phyloP scores from a whole-genome alignment of 2,888 invertebrate genomes.

The Serrognathus titanus region DNA sequence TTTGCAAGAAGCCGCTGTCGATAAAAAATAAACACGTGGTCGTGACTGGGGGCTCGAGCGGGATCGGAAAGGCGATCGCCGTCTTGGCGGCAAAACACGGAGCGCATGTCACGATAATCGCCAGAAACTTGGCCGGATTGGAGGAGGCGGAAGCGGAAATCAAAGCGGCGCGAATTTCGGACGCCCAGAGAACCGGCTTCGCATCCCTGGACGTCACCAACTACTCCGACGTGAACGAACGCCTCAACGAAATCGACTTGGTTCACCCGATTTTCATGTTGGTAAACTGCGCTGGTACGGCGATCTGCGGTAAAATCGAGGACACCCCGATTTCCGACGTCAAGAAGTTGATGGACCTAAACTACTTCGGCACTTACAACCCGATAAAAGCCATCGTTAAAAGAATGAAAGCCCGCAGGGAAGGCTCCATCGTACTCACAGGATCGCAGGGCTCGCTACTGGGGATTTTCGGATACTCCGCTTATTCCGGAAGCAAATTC shows the following conservation, averaged over 20 bases:
- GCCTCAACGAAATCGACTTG: constrained; percentile 60
- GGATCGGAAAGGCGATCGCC: constrained; percentile 87
- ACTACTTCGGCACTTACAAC: constrained; percentile 83
- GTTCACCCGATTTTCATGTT: constrained; percentile 84
- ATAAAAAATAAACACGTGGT: constrained; percentile 59
- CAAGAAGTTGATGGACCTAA: constrained; percentile 78
- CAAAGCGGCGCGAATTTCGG: constrained; percentile 47
- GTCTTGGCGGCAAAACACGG: constrained; percentile 73
- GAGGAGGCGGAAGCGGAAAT: constrained; percentile 62
- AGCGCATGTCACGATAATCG: constrained; percentile 87
- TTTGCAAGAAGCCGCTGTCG: background rate
- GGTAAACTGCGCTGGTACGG: constrained; percentile 90
- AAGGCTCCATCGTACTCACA: constrained; percentile 83
- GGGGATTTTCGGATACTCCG: constrained; percentile 88
- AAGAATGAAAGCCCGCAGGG: constrained; percentile 73
- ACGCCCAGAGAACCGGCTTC: constrained; percentile 60
- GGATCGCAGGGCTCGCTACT: constrained; percentile 85
- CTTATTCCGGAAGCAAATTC: constrained; percentile 92
- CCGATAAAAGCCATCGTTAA: constrained; percentile 76
- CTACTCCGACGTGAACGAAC: constrained; percentile 39
- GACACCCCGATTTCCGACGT: constrained; percentile 66
- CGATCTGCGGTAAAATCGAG: constrained; percentile 77
- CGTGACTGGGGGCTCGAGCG: constrained; percentile 93
- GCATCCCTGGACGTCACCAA: constrained; percentile 65
- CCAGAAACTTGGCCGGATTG: constrained; percentile 72